Percentiles rank a stretch among this genome's conserved stretches.
Conservation (phyloP, 2,797 vertebrate genomes). For the Spheniscus humboldti region DNA sequence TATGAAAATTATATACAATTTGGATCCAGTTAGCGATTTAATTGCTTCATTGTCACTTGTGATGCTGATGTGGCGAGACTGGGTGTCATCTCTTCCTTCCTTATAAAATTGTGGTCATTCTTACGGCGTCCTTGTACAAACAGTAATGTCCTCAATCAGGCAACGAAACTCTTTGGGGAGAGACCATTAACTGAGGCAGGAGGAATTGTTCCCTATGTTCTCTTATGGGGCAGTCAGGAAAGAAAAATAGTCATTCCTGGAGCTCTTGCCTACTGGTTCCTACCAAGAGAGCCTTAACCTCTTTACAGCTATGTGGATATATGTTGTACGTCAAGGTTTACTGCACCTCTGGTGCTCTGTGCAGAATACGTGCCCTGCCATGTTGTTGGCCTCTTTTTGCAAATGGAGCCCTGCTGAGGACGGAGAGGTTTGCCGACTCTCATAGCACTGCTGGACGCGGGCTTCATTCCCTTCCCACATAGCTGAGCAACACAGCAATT, state of each 20-base stretch:
- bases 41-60: neutral
- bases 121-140: neutral
- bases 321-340: neutral
- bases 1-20: neutral
- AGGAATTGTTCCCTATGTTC: conserved; percentile 14
- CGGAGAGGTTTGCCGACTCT: neutral
- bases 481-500: neutral
- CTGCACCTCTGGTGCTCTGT: neutral
- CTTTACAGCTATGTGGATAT: conserved; percentile 7
- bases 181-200: conserved; percentile 30
- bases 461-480: neutral
- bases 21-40: neutral
- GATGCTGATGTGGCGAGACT: neutral
- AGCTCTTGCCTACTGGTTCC: conserved; percentile 11
- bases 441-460: rapidly evolving
- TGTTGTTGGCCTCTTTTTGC: neutral
- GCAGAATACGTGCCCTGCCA: neutral
- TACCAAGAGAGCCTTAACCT: conserved; percentile 53
- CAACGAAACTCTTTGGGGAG: neutral
- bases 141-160: neutral
- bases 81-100: neutral
- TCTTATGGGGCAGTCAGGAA: conserved; percentile 26
- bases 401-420: neutral
- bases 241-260: conserved; percentile 48
- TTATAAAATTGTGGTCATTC: neutral